Evolutionary conservation across 2,888 invertebrate species (phyloP), one percentile per base, ranked within the genome.

Genomic region (Rhagonycha lutea): DNA sequence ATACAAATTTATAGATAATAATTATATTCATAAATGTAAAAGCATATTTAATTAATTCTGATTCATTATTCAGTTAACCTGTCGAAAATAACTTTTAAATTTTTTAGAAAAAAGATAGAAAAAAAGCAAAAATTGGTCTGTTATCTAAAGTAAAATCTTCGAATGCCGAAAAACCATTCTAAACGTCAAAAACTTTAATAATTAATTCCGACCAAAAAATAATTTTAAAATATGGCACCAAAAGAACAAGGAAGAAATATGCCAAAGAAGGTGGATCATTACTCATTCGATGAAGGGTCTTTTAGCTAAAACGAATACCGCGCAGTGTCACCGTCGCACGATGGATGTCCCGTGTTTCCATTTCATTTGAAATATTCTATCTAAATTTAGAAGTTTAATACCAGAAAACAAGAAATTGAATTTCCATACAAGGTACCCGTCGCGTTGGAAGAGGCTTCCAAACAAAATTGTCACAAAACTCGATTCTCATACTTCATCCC

Each of bases 251-350:
- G 76, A 75, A 47, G 47, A n/a, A 75, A 75, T 78, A 78, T 78
- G 63, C 73, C n/a, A 61, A 68, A 75, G 73, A 73, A 75, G 75
- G 75, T 70, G 75, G 74, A 70, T 81, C 83, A 83, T 84, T 83
- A 84, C 78, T 84, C 83, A 84, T 83, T 81, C 79, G 81, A 80
- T 82, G 82, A 81, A 79, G 81, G 81, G 81, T 81, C 81, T 81
- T 83, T 83, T 82, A 79, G 79, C 79, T 76, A 77, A 82, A 81
- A 81, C 83, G 81, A 83, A 83, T 81, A 81, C 83, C 83, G 82
- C 81, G 68, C 73, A 78, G 79, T 81, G 83, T 82, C 83, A 79
- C 82, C 81, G 81, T 82, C 82, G 83, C 82, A 81, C 75, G 75
- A 72, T 78, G 75, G 73, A 75, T 73, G 73, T 47, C 71, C 65